Evolutionary conservation across 2,797 vertebrate genomes (phyloP).

Genomic region (Pelodytes ibericus): DNA sequence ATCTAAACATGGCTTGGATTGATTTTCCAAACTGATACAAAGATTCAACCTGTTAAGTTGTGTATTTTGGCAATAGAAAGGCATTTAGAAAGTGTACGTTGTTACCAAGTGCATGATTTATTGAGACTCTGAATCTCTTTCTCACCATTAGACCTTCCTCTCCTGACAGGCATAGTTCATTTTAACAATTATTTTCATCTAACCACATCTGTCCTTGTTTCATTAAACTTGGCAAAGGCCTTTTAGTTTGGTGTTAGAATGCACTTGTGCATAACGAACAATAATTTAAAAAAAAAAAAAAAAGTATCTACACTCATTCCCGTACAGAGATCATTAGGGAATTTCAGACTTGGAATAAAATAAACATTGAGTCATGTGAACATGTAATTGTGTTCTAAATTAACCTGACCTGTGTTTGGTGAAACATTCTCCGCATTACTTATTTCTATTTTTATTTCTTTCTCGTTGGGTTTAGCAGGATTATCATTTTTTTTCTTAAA

Average conservation of each 20-base stretch:
- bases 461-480: no score
- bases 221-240: constrained; percentile 59
- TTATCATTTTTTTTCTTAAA: no score
- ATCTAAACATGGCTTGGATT: neutral
- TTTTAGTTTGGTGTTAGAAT: constrained; percentile 57
- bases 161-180: constrained; percentile 9
- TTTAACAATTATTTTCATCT: constrained; percentile 58
- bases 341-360: constrained; percentile 61
- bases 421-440: no score
- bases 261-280: constrained; percentile 56
- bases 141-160: constrained; percentile 5
- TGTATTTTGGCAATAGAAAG: constrained; percentile 29
- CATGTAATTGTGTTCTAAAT: constrained; percentile 55
- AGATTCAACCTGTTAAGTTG: constrained; percentile 28
- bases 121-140: constrained; percentile 6
- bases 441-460: no score
- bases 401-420: constrained; percentile 56
- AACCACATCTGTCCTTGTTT: constrained; percentile 60
- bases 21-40: constrained; percentile 27
- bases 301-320: constrained; percentile 65
- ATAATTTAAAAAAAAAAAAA: constrained; percentile 37
- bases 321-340: constrained; percentile 62
- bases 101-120: constrained; percentile 29
- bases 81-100: constrained; percentile 11
- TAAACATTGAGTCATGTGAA: constrained; percentile 61